Conservation (phyloP, 2,113 vertebrate genomes). For the Tetrao urogallus region DNA sequence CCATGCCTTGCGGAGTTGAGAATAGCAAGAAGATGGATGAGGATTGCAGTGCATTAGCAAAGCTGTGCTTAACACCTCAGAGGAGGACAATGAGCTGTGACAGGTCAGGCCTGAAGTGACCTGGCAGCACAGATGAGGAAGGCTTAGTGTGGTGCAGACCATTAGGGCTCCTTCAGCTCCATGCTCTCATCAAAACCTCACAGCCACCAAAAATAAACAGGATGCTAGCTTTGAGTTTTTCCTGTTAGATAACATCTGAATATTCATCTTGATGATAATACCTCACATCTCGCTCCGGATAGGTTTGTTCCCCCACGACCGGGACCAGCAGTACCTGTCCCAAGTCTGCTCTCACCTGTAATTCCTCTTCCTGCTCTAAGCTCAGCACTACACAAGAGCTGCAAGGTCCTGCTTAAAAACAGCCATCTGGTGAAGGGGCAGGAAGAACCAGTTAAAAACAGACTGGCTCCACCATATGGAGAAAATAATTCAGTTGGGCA, state of each 20-base stretch:
- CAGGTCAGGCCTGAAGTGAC: background rate
- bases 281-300: background rate
- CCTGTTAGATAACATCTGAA: background rate
- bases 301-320: rapidly evolving
- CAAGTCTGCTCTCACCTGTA: background rate
- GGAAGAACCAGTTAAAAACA: slow-evolving; percentile 61
- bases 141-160: background rate
- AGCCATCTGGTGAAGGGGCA: slow-evolving; percentile 68
- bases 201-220: background rate
- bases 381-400: slow-evolving; percentile 4
- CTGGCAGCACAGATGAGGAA: background rate
- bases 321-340: background rate
- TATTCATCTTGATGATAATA: background rate
- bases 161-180: background rate
- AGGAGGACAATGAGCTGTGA: background rate
- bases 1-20: background rate
- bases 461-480: slow-evolving; percentile 65
- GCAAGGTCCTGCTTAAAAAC: slow-evolving; percentile 43
- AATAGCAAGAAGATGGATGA: slow-evolving; percentile 25
- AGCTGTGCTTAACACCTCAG: slow-evolving; percentile 4
- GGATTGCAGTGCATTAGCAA: slow-evolving; percentile 16
- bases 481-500: slow-evolving; percentile 65
- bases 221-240: background rate
- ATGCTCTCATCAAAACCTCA: background rate
- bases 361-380: background rate